Percentiles rank a stretch among this genome's conserved stretches.
Conservation (phyloP, 2,113 vertebrate genomes). For the Anser cygnoides region DNA sequence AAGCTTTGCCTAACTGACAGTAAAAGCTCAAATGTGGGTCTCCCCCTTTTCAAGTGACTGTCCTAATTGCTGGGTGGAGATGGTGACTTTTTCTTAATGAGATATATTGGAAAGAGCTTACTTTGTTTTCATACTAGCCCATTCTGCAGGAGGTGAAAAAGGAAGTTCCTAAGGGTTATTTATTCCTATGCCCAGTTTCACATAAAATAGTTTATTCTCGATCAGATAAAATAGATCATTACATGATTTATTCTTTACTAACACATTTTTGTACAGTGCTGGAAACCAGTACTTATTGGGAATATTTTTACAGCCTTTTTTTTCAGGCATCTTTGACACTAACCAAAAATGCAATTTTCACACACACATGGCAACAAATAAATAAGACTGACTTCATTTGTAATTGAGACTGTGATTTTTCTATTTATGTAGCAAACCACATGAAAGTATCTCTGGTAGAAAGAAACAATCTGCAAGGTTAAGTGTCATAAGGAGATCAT, state of each 20-base stretch:
- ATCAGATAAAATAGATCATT: neutral
- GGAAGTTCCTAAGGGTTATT: neutral
- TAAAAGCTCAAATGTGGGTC: neutral
- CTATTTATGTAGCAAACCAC: neutral
- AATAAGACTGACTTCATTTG: neutral
- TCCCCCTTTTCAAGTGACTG: neutral
- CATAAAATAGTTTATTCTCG: neutral
- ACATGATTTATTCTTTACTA: neutral
- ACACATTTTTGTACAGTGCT: neutral
- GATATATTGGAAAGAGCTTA: neutral
- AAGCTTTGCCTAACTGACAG: neutral
- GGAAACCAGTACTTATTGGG: neutral
- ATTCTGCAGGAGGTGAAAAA: neutral
- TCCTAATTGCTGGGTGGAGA: neutral
- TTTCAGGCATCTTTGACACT: neutral
- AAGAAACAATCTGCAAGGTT: neutral
- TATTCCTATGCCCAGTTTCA: neutral
- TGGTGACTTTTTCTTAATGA: neutral
- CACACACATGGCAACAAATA: neutral
- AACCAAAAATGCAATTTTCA: neutral
- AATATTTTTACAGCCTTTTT: neutral
- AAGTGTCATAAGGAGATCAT: neutral
- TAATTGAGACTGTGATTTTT: neutral
- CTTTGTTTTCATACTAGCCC: neutral
- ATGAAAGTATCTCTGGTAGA: neutral